phyloP scores from a whole-genome alignment of 2,888 invertebrate species.

The Ephialtes manifestator region DNA sequence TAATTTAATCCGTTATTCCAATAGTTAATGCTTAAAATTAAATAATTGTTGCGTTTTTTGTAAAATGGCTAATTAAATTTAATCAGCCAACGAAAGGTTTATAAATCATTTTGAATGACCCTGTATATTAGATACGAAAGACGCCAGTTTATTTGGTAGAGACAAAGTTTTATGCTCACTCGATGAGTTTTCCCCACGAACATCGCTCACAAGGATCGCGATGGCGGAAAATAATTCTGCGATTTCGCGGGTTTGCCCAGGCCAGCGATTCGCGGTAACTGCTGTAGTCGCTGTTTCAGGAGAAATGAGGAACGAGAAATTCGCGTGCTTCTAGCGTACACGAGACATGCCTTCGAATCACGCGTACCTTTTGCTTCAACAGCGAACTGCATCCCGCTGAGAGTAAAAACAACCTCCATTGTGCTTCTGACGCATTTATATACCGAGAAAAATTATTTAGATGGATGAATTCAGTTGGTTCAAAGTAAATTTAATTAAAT shows the following conservation, averaged over 20 bases:
- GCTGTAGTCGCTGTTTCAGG: not conserved
- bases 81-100: constrained; percentile 14
- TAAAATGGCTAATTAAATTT: too few species aligned
- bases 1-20: too few species aligned
- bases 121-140: constrained; percentile 5
- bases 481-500: not conserved
- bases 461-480: not conserved
- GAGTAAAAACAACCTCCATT: constrained; percentile 39
- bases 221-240: constrained; percentile 63
- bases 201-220: constrained; percentile 18
- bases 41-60: too few species aligned
- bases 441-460: not conserved
- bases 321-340: constrained; percentile 50
- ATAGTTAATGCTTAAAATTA: too few species aligned
- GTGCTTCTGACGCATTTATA: constrained; percentile 6
- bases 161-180: constrained; percentile 57
- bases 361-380: not conserved
- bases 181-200: constrained; percentile 30
- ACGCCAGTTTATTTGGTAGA: not conserved
- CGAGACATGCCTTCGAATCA: constrained; percentile 32
- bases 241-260: constrained; percentile 55
- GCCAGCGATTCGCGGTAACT: constrained; percentile 64
- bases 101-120: not conserved
- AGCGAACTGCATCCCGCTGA: constrained; percentile 13
- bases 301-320: constrained; percentile 60